Evolutionary conservation across 2,113 vertebrate genomes (phyloP).

Genomic region (Microtus oregoni): DNA sequence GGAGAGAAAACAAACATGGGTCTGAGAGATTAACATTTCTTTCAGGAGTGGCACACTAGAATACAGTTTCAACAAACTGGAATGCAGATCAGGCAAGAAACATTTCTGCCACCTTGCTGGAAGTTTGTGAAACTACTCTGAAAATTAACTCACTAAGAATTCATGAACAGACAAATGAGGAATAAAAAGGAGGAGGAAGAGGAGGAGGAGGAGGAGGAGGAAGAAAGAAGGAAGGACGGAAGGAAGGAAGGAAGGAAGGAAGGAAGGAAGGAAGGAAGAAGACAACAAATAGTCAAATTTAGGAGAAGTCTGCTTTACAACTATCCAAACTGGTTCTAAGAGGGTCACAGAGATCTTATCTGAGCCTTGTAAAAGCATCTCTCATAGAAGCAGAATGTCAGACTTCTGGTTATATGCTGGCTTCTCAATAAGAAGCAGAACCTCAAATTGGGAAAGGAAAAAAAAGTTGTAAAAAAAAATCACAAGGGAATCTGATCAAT

Average conservation of each 20-base stretch:
- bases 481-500: not conserved
- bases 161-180: not conserved
- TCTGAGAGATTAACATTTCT: conserved; percentile 66
- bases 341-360: not conserved
- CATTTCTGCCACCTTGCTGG: not conserved
- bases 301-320: not conserved
- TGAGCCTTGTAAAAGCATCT: fast-evolving
- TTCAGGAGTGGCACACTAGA: conserved; percentile 52
- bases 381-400: not conserved
- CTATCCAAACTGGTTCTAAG: not conserved
- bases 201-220: not conserved
- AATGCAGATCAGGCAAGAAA: conserved; percentile 25
- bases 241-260: too few species aligned
- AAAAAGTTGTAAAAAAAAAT: not conserved
- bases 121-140: conserved; percentile 34
- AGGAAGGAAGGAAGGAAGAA: too few species aligned
- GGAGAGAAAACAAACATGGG: conserved; percentile 6
- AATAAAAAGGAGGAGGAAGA: not conserved
- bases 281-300: not conserved
- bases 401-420: not conserved
- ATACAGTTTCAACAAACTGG: conserved; percentile 29
- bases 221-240: too few species aligned
- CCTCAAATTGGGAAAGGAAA: not conserved
- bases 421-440: not conserved
- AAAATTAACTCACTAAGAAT: not conserved